These are phyloP conservation scores for Penelope pileata DNA, from an alignment of 2,113 vertebrate genomes.

Conservation along the genomic window DNA sequence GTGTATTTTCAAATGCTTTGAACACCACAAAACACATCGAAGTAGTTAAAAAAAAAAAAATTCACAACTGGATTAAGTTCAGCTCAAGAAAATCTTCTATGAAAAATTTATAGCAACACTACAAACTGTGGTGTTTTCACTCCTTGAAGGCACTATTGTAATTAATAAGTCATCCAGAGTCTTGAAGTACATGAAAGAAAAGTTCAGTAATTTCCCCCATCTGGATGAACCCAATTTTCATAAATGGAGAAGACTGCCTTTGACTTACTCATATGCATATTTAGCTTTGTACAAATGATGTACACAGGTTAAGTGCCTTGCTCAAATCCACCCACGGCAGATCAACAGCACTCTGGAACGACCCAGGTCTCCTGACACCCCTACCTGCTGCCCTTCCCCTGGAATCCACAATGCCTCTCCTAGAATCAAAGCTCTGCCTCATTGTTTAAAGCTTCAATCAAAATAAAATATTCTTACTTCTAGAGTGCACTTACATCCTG, in stretches of 20 bases:
- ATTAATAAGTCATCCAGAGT: slow-evolving; percentile 29
- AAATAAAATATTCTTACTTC: neutral
- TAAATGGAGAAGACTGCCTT: neutral
- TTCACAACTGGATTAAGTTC: neutral
- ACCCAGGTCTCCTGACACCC: neutral
- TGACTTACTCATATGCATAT: neutral
- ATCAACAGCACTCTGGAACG: neutral
- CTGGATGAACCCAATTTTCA: neutral
- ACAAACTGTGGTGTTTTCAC: neutral
- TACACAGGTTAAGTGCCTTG: neutral
- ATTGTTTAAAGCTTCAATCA: neutral
- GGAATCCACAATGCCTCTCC: neutral
- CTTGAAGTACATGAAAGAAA: slow-evolving; percentile 17
- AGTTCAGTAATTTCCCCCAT: slow-evolving; percentile 24
- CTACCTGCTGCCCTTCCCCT: neutral
- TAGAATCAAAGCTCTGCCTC: neutral
- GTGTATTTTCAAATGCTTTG: slow-evolving; percentile 49
- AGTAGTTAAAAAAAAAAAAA: neutral
- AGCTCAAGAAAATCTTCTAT: slow-evolving; percentile 8
- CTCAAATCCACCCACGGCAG: rapidly evolving
- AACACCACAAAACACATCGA: neutral
- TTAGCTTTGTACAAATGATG: neutral
- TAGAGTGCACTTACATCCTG: slow-evolving; percentile 89
- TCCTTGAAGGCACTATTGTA: slow-evolving; percentile 20
- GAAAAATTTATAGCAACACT: slow-evolving; percentile 35